Base-by-base conservation (phyloP, 2,113 vertebrate species). In the Poeciliopsis retropinna region DNA sequence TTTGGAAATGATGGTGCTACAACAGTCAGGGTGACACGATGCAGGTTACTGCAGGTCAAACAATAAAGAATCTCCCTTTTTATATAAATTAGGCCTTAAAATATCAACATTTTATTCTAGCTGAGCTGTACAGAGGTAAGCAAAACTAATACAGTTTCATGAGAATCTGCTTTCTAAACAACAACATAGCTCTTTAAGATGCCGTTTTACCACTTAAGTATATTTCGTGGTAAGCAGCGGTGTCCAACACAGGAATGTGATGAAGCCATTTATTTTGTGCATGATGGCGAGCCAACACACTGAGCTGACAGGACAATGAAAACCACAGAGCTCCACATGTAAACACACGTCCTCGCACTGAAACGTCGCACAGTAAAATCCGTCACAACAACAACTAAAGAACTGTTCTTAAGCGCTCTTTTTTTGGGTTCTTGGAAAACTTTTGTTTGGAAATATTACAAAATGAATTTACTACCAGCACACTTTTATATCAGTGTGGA, bases 181-280 rank as follows among this genome's bases (percentile, higher is more conserved):
- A 86, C 67, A 83, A 75, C 73, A 30, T 22, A 31, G 64, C 27
- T 74, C 69, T 76, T 54, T 29, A 41, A 67, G 74, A 82, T 10
- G 15, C 22, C 68, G 57, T 27, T 12, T 47, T 51, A 17, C 63
- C 60, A 60, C 30, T 17, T n/a, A 29, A 67, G 60, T 22, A 44
- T 10, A 41, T 67, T n/a, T 10, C 32, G 67, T 31, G 29, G 25
- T 79, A 61, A 57, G 27, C 27, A 14, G 64, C 67, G 44, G 37
- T 28, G 1, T 60, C 54, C 7, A 27, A 28, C 27, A 44, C 31
- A 72, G 66, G 61, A 78, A 82, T 73, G 70, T 47, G 22, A 67
- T 70, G 22, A 79, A 79, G 47, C 14, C 13, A 39, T 68, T 34
- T 63, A 31, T 67, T 68, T 57, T 29, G 13, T 62, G 60, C 14